Percentiles rank a stretch among this genome's conserved stretches.
These are phyloP conservation scores for Auanema freiburgensis DNA, from an alignment of 2,888 invertebrate genomes.

Conservation along the genomic window DNA sequence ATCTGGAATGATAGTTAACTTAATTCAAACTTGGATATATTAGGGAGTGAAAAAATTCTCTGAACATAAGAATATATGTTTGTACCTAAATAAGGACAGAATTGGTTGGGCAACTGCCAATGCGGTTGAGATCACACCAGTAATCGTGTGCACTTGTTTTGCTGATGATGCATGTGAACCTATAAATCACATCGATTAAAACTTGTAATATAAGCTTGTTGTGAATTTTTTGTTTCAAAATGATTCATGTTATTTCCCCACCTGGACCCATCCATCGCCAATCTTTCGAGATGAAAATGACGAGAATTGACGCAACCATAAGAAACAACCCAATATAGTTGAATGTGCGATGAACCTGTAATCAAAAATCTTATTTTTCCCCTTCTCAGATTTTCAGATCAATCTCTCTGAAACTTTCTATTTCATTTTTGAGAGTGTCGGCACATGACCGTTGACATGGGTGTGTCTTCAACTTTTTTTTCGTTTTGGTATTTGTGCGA, in stretches of 20 bases:
- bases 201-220: background rate
- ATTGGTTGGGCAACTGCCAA: slow-evolving; percentile 36
- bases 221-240: background rate
- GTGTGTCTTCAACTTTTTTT: too few species aligned
- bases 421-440: background rate
- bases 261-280: slow-evolving; percentile 39
- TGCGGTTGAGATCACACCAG: slow-evolving; percentile 34
- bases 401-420: too few species aligned
- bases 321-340: slow-evolving; percentile 37
- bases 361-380: background rate
- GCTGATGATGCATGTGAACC: slow-evolving; percentile 29
- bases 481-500: too few species aligned
- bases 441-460: too few species aligned
- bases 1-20: slow-evolving; percentile 19
- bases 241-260: background rate
- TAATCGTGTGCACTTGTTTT: slow-evolving; percentile 35
- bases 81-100: slow-evolving; percentile 28
- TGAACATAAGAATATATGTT: too few species aligned
- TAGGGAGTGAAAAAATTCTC: too few species aligned
- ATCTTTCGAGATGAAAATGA: slow-evolving; percentile 32
- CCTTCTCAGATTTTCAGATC: background rate
- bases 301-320: slow-evolving; percentile 35
- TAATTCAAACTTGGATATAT: too few species aligned
- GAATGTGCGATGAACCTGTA: slow-evolving; percentile 35
- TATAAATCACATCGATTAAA: slow-evolving; percentile 5